Evolutionary conservation across 2,797 vertebrate genomes (phyloP).

Genomic region (Channallabes apus): DNA sequence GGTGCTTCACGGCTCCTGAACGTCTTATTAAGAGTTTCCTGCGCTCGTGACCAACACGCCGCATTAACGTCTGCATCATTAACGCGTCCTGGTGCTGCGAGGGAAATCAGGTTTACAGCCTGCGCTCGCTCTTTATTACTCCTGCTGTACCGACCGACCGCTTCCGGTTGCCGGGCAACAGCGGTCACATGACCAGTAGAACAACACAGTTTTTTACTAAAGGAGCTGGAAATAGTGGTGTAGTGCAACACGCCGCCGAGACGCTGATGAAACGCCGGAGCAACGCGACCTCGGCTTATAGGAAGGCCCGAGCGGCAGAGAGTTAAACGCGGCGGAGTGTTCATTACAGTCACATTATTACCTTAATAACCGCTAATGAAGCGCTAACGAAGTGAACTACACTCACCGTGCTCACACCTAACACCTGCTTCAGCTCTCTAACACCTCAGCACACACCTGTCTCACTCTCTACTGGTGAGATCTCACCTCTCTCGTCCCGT

Average conservation of each 20-base stretch:
- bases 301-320: not conserved
- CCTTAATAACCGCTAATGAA: not conserved
- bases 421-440: no score
- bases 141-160: constrained; percentile 45
- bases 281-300: not conserved
- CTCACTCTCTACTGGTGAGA: not conserved
- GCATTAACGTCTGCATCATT: constrained; percentile 6
- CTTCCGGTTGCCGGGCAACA: constrained; percentile 58
- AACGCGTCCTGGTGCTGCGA: not conserved
- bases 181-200: constrained; percentile 48
- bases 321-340: not conserved
- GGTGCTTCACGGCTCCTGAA: not conserved
- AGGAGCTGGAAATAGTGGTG: constrained; percentile 12
- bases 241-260: not conserved
- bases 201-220: constrained; percentile 10
- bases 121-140: constrained; percentile 48
- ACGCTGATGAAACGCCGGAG: constrained; percentile 18
- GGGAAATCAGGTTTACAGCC: constrained; percentile 35
- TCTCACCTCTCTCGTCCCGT: not conserved
- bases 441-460: no score
- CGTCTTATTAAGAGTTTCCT: constrained; percentile 14
- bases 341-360: not conserved
- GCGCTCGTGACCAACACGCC: not conserved
- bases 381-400: not conserved
- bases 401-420: no score